These are phyloP conservation scores for Adineta ricciae DNA, from an alignment of 2,888 invertebrate genomes.

Conservation along the genomic window DNA sequence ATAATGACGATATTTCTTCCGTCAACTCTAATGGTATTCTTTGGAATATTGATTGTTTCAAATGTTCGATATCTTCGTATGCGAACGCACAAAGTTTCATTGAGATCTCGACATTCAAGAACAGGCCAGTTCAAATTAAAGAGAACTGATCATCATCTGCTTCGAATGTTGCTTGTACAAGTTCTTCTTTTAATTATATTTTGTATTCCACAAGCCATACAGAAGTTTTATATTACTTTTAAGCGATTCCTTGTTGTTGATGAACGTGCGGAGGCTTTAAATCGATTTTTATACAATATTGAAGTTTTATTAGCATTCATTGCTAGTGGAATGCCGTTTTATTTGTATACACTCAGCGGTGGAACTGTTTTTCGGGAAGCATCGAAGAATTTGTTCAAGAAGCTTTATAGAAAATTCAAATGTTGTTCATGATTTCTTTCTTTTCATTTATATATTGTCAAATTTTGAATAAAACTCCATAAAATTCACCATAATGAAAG, in stretches of 20 bases:
- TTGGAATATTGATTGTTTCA: background rate
- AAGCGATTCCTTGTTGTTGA: background rate
- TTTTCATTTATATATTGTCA: background rate
- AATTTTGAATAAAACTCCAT: no score
- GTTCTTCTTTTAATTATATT: background rate
- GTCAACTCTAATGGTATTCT: background rate
- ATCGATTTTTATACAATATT: background rate
- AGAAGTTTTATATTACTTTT: background rate
- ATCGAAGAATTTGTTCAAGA: background rate
- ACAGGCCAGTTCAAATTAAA: background rate
- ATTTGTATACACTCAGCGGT: background rate
- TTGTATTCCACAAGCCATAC: background rate
- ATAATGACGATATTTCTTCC: background rate
- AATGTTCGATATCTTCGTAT: background rate
- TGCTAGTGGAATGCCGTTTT: no score
- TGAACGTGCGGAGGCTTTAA: background rate
- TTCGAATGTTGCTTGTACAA: background rate
- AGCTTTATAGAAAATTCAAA: background rate
- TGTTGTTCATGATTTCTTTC: background rate
- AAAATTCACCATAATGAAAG: no score
- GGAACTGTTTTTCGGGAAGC: background rate
- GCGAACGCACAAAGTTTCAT: background rate
- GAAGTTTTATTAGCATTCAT: background rate
- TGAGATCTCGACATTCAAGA: no score
- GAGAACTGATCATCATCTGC: background rate